Percentiles rank a stretch among this genome's conserved stretches.
Evolutionary conservation across 2,113 vertebrate species (phyloP).

Genomic region (Peromyscus californicus): DNA sequence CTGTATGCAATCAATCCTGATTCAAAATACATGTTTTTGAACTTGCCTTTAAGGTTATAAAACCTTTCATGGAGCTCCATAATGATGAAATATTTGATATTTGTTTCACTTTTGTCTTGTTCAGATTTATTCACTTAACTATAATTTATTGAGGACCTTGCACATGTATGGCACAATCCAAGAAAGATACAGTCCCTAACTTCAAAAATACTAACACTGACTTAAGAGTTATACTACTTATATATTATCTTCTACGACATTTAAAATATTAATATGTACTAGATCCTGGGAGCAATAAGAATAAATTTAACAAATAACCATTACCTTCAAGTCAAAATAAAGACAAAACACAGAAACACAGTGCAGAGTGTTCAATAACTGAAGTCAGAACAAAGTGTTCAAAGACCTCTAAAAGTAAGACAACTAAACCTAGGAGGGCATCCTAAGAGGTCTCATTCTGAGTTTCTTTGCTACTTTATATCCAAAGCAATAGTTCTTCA

Average conservation of each 20-base stretch:
- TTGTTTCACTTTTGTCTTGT: not conserved
- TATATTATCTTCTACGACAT: not conserved
- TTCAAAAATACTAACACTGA: not conserved
- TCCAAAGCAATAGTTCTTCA: not conserved
- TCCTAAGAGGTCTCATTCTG: not conserved
- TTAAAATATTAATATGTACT: not conserved
- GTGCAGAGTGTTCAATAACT: not conserved
- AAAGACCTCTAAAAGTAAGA: not conserved
- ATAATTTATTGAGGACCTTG: not conserved
- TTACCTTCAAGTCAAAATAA: constrained; percentile 34
- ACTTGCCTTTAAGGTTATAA: constrained; percentile 50
- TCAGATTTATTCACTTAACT: not conserved
- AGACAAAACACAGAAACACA: not conserved
- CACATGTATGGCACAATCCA: not conserved
- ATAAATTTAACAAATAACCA: not conserved
- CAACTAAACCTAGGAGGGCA: not conserved
- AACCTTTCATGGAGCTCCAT: not conserved
- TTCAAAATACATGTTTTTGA: constrained; percentile 34
- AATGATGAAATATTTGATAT: not conserved
- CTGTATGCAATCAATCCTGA: not conserved
- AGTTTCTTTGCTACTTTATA: not conserved
- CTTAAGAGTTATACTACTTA: not conserved
- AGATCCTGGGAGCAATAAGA: not conserved
- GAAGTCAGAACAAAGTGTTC: not conserved
- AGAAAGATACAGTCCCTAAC: not conserved